phyloP scores from a whole-genome alignment of 2,888 invertebrate genomes.

The Nycteola revayana region DNA sequence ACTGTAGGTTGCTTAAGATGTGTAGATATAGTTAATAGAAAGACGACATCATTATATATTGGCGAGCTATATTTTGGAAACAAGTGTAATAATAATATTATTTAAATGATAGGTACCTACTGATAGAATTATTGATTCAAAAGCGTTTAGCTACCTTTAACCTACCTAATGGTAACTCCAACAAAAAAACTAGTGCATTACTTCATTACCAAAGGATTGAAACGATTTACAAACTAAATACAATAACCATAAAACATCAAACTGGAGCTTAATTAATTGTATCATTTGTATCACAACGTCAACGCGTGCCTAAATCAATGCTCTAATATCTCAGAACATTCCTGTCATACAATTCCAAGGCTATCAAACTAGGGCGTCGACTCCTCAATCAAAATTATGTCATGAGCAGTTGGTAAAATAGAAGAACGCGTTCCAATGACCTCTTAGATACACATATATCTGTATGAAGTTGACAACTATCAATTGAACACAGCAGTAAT shows the following conservation, averaged over 20 bases:
- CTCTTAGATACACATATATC: conserved; percentile 51
- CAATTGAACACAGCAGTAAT: conserved; percentile 62
- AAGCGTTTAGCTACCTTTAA: too few species aligned
- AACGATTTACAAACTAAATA: too few species aligned
- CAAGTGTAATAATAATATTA: too few species aligned
- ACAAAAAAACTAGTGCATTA: too few species aligned
- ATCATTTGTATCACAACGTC: not conserved
- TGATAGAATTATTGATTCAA: too few species aligned
- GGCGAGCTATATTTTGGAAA: too few species aligned
- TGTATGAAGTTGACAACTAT: conserved; percentile 59
- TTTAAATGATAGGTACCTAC: too few species aligned
- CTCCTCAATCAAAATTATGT: conserved; percentile 22
- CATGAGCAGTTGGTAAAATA: conserved; percentile 20
- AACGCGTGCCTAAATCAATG: conserved; percentile 16
- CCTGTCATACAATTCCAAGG: conserved; percentile 32
- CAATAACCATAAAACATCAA: not conserved
- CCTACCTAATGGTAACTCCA: too few species aligned
- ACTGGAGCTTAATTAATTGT: not conserved
- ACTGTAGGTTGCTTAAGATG: too few species aligned
- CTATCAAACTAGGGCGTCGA: conserved; percentile 30
- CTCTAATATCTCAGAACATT: conserved; percentile 9
- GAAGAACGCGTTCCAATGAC: conserved; percentile 50
- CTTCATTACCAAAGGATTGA: too few species aligned
- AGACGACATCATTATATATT: too few species aligned
- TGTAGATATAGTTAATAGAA: too few species aligned